Evolutionary conservation across 2,888 invertebrate species (phyloP).

Genomic region (Oxystoma pomonae): DNA sequence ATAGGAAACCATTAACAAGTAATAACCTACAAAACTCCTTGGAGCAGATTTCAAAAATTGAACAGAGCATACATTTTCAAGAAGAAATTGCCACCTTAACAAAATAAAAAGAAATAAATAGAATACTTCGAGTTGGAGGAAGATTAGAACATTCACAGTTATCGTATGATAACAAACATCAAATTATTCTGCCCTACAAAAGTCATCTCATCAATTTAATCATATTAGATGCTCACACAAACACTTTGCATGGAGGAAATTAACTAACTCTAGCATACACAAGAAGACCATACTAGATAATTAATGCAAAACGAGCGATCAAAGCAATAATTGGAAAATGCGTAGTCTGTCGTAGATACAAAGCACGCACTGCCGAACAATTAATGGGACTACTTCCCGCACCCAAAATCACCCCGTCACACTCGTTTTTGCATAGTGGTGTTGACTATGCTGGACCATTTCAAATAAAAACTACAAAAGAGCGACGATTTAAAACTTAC

Average conservation of each 20-base stretch:
- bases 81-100: no score
- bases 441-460: no score
- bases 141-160: neutral
- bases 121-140: no score
- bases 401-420: neutral
- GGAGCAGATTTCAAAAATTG: no score
- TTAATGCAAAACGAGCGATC: slow-evolving; percentile 8
- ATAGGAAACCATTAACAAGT: no score
- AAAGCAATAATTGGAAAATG: slow-evolving; percentile 1
- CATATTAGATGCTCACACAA: neutral
- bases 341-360: slow-evolving; percentile 2
- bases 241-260: no score
- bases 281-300: slow-evolving; percentile 10
- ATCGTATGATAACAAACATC: no score
- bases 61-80: no score
- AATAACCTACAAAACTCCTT: no score
- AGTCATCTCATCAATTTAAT: no score
- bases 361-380: neutral
- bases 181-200: no score
- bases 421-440: slow-evolving; percentile 1
- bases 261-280: slow-evolving; percentile 4
- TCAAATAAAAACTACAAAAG: slow-evolving; percentile 3
- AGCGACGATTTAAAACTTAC: no score
- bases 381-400: slow-evolving; percentile 1
- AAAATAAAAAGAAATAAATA: neutral